Percentiles rank a stretch among this genome's conserved stretches.
Conservation (phyloP, 2,797 vertebrate species). For the Malacoctenus gilli region DNA sequence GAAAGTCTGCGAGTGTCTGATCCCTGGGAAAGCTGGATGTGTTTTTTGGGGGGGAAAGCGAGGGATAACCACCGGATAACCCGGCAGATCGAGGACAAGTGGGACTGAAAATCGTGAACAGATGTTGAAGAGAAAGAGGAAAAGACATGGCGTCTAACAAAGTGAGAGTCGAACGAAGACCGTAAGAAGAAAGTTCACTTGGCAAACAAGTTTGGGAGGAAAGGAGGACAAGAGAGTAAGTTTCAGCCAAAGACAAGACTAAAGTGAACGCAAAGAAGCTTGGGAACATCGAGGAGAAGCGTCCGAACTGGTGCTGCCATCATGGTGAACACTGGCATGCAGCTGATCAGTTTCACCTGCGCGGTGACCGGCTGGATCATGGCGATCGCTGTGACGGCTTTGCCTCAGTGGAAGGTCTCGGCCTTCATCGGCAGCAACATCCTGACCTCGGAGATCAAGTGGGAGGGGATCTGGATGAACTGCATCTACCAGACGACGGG, state of each 20-base stretch:
- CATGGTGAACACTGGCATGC: slow-evolving; percentile 86
- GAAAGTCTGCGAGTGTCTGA: slow-evolving; percentile 45
- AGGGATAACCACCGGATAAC: slow-evolving; percentile 14
- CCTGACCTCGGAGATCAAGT: slow-evolving; percentile 84
- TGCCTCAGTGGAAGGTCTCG: slow-evolving; percentile 87
- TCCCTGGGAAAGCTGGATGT: slow-evolving; percentile 21
- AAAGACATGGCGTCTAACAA: slow-evolving; percentile 43
- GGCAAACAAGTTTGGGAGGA: no score
- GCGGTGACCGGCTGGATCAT: slow-evolving; percentile 86
- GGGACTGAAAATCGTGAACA: slow-evolving; percentile 24
- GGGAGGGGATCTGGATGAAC: slow-evolving; percentile 89
- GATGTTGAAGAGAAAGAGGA: slow-evolving; percentile 52
- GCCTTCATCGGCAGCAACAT: slow-evolving; percentile 86
- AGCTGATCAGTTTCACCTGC: slow-evolving; percentile 86
- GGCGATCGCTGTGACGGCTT: slow-evolving; percentile 83
- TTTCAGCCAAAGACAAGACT: no score
- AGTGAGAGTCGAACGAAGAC: slow-evolving; percentile 23
- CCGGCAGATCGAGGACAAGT: neutral
- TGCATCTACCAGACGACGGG: slow-evolving; percentile 86
- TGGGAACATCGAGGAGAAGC: no score
- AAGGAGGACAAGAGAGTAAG: neutral
- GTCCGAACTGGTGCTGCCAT: neutral
- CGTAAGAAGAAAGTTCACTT: neutral
- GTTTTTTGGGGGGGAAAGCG: slow-evolving; percentile 31
- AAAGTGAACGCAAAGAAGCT: neutral